phyloP scores from a whole-genome alignment of 2,888 invertebrate species.

The Lamellibrachia satsuma region DNA sequence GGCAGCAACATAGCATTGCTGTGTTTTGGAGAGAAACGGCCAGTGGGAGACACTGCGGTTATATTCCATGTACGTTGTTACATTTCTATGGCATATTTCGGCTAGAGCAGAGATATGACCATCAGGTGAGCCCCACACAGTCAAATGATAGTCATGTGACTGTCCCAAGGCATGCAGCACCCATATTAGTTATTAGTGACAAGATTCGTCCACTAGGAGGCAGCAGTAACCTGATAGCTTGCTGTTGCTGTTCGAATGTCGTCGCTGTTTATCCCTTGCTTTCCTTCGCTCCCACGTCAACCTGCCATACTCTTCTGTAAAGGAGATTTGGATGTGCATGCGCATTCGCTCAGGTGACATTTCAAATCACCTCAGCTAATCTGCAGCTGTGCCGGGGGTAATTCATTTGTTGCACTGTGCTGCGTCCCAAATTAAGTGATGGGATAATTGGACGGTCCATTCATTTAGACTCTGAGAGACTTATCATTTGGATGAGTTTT shows the following conservation, averaged over 20 bases:
- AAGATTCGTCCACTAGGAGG: neutral
- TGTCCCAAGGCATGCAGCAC: neutral
- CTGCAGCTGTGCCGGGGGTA: neutral
- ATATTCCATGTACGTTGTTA: neutral
- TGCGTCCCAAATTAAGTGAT: neutral
- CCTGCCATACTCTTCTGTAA: constrained; percentile 27
- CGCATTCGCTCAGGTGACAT: neutral
- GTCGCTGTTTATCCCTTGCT: constrained; percentile 26
- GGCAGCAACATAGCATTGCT: neutral
- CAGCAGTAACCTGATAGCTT: neutral
- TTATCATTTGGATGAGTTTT: neutral
- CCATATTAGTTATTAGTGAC: neutral
- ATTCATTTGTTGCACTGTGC: neutral
- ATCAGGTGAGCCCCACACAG: neutral
- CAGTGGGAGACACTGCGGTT: neutral
- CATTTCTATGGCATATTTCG: neutral
- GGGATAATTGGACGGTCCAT: neutral
- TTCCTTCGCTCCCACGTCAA: constrained; percentile 27
- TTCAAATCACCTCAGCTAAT: neutral
- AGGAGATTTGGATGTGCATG: constrained; percentile 3
- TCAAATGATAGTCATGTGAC: neutral
- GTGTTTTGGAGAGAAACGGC: neutral
- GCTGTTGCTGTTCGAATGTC: neutral
- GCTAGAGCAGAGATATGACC: neutral
- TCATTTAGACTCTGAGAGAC: neutral